Evolutionary conservation across 2,113 vertebrate genomes (phyloP).

Genomic region (Tursiops truncatus): DNA sequence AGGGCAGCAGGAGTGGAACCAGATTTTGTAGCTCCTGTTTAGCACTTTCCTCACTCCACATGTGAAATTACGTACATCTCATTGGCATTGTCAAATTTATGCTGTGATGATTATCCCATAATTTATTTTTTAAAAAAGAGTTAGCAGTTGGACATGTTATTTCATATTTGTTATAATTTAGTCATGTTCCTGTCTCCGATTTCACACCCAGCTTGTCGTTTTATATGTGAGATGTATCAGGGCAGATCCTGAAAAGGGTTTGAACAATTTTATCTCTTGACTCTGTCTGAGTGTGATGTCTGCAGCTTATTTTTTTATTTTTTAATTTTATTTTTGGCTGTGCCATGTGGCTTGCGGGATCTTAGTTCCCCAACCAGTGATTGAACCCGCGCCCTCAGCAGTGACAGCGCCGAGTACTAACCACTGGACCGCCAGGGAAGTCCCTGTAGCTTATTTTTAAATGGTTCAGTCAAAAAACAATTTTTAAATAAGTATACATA

Average conservation of each 20-base stretch:
- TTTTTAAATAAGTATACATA: neutral
- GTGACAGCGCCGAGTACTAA: neutral
- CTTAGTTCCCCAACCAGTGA: neutral
- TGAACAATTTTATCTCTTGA: neutral
- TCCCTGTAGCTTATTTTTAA: neutral
- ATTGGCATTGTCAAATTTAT: neutral
- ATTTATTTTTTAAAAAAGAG: neutral
- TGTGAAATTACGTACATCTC: neutral
- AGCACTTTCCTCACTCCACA: accelerated
- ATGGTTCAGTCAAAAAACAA: neutral
- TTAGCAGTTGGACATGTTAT: neutral
- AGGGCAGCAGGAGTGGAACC: neutral
- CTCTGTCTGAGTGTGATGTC: neutral
- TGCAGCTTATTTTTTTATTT: neutral
- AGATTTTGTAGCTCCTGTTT: neutral
- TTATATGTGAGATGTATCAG: neutral
- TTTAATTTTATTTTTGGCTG: neutral
- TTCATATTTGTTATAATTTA: neutral
- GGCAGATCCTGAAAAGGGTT: neutral
- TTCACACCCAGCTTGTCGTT: neutral
- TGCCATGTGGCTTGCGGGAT: neutral
- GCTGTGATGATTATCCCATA: neutral
- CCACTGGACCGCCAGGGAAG: neutral
- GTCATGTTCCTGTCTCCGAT: neutral
- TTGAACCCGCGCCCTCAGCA: neutral